phyloP scores from a whole-genome alignment of 2,113 vertebrate species.

The Carassius gibelio region DNA sequence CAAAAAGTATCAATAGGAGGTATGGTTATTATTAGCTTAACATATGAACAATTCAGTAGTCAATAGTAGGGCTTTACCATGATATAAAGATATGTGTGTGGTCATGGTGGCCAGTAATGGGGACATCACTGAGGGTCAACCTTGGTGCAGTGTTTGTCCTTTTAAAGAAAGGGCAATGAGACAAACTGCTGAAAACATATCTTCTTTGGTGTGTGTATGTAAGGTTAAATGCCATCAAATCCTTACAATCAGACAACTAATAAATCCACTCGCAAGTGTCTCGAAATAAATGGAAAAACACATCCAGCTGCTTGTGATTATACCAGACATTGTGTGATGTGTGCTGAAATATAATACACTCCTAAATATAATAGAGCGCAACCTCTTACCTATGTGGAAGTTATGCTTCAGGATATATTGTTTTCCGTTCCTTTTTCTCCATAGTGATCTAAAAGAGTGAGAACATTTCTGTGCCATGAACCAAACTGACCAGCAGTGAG shows the following conservation, averaged over 20 bases:
- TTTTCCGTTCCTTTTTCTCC: background rate
- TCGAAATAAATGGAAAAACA: background rate
- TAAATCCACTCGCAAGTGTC: background rate
- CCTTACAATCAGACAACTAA: slow-evolving; percentile 18
- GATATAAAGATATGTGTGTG: background rate
- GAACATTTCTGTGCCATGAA: too few relatives aligned
- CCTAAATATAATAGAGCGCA: background rate
- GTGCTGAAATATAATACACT: slow-evolving; percentile 2
- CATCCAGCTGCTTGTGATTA: background rate
- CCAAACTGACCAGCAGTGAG: too few relatives aligned
- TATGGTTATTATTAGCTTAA: background rate
- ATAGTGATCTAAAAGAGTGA: background rate
- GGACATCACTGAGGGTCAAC: slow-evolving; percentile 54
- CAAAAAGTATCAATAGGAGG: background rate
- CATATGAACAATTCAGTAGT: background rate
- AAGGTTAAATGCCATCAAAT: slow-evolving; percentile 47
- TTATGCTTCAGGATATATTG: background rate
- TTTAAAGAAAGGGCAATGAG: slow-evolving; percentile 55
- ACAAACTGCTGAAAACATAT: slow-evolving; percentile 56
- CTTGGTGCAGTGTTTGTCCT: slow-evolving; percentile 43
- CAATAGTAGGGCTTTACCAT: background rate
- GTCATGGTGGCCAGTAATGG: background rate
- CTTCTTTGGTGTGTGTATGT: slow-evolving; percentile 41
- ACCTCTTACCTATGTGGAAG: background rate
- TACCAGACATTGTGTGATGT: background rate